phyloP scores from a whole-genome alignment of 1,140 invertebrate species.

The Berghia stephanieae region DNA sequence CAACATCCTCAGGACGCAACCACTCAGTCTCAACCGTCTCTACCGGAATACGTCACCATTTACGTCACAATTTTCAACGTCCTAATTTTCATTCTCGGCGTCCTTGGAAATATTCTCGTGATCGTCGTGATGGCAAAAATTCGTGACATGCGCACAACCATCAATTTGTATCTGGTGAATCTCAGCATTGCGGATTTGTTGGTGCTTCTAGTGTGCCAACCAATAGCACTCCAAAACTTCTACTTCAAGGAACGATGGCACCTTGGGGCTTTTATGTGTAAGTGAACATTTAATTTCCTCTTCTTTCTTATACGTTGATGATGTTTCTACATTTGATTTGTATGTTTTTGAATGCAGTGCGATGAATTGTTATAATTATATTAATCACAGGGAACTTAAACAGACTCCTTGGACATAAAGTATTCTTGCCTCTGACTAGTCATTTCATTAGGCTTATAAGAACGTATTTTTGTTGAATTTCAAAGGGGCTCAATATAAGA shows the following conservation, averaged over 20 bases:
- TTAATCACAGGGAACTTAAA: too few species aligned
- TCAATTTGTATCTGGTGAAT: slow-evolving; percentile 84
- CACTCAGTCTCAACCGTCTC: not conserved
- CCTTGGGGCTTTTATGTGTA: slow-evolving; percentile 44
- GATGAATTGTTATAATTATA: too few species aligned
- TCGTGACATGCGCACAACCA: slow-evolving; percentile 92
- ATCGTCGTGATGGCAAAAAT: slow-evolving; percentile 90
- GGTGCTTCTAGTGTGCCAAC: slow-evolving; percentile 44
- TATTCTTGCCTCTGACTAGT: too few species aligned
- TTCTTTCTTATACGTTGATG: too few species aligned
- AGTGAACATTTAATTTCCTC: too few species aligned
- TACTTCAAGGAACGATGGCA: slow-evolving; percentile 49
- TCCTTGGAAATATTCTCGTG: slow-evolving; percentile 88
- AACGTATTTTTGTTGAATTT: too few species aligned
- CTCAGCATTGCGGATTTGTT: slow-evolving; percentile 46
- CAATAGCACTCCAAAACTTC: slow-evolving; percentile 45
- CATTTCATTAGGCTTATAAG: too few species aligned
- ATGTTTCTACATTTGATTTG: too few species aligned
- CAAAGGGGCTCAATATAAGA: too few species aligned
- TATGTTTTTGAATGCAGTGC: too few species aligned
- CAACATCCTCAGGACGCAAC: not conserved
- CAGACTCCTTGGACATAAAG: too few species aligned
- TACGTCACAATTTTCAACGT: slow-evolving; percentile 84
- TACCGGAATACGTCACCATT: slow-evolving; percentile 81
- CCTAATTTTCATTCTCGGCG: slow-evolving; percentile 84